These are phyloP conservation scores for Pandemis cinnamomeana DNA, from an alignment of 2,888 invertebrate species.

Conservation along the genomic window DNA sequence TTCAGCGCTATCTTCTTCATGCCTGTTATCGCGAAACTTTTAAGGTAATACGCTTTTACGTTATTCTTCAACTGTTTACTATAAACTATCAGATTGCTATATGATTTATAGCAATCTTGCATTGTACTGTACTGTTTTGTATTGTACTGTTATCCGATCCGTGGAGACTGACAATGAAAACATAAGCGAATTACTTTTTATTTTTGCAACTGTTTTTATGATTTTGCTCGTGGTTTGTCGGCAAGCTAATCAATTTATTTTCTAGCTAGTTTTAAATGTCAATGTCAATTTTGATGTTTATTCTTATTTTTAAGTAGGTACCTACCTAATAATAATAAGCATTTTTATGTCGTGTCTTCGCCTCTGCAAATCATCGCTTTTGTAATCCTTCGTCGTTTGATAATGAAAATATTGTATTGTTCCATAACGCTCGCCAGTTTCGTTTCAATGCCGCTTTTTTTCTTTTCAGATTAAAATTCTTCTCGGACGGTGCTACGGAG, in stretches of 20 bases:
- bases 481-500: slow-evolving; percentile 64
- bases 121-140: background rate
- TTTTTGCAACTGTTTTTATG: background rate
- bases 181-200: background rate
- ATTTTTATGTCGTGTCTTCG: background rate
- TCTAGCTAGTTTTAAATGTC: background rate
- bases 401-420: slow-evolving; percentile 8
- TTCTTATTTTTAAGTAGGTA: too few species aligned
- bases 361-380: slow-evolving; percentile 6
- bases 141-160: background rate
- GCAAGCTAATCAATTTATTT: background rate
- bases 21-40: slow-evolving; percentile 60
- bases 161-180: background rate
- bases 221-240: background rate
- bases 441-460: slow-evolving; percentile 4
- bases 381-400: slow-evolving; percentile 10
- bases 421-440: slow-evolving; percentile 1
- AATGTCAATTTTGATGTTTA: background rate
- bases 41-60: slow-evolving; percentile 52
- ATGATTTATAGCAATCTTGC: background rate
- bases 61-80: background rate
- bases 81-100: background rate
- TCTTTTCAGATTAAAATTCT: slow-evolving; percentile 63
- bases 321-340: background rate
- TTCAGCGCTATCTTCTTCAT: slow-evolving; percentile 67